phyloP scores from a whole-genome alignment of 2,113 vertebrate genomes.

The Stomatorhinus ivindoensis region DNA sequence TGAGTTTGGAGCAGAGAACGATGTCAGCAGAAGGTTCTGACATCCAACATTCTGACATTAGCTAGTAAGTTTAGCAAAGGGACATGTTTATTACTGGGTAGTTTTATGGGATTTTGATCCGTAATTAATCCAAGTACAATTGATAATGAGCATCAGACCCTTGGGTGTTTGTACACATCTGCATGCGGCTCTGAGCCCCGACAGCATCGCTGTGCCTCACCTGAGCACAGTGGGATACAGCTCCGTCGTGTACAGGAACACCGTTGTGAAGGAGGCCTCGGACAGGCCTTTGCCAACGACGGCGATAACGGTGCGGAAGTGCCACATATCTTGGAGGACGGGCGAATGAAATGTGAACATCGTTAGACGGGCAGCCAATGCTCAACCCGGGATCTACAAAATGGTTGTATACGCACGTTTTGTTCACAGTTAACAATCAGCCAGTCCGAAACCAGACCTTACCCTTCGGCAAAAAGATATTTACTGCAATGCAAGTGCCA shows the following conservation, averaged over 20 bases:
- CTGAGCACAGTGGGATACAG: conserved; percentile 78
- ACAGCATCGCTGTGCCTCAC: conserved; percentile 45
- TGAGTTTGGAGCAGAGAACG: neutral
- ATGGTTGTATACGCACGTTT: neutral
- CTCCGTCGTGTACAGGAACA: conserved; percentile 73
- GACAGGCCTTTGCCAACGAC: conserved; percentile 70
- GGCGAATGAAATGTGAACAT: neutral
- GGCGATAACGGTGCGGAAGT: conserved; percentile 56
- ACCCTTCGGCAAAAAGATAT: conserved; percentile 60
- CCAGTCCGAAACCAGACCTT: neutral
- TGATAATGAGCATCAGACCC: neutral
- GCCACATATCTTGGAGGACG: conserved; percentile 46
- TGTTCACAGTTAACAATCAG: neutral
- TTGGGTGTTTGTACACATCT: neutral
- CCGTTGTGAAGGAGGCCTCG: conserved; percentile 74
- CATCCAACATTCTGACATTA: neutral
- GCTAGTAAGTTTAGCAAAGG: neutral
- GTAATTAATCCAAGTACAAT: neutral
- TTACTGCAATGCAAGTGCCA: conserved; percentile 59
- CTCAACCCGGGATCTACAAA: neutral
- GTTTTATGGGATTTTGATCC: neutral
- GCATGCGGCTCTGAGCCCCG: no score
- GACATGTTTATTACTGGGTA: neutral
- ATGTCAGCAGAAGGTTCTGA: no score
- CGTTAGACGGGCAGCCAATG: neutral